A percentile compares a stretch with the other conserved stretches of the same genome.
Evolutionary conservation across 2,113 vertebrate species (phyloP).

Genomic region (Chinchilla lanigera): DNA sequence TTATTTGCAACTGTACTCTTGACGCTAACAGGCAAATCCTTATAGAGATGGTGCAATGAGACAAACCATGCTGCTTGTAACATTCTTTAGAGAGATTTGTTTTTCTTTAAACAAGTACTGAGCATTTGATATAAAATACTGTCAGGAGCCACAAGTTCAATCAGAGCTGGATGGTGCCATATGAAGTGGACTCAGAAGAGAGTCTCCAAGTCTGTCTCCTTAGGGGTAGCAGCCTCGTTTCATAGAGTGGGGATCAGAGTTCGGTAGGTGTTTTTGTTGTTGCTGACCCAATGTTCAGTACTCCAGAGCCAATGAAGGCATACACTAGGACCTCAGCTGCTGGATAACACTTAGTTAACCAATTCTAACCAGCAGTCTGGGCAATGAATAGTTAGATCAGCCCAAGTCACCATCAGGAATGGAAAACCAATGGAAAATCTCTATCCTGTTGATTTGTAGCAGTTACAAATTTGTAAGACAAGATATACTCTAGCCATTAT

Average conservation of each 20-base stretch:
- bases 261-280: not conserved
- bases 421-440: constrained; percentile 47
- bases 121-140: not conserved
- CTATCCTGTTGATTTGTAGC: not conserved
- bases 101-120: not conserved
- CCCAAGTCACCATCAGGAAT: not conserved
- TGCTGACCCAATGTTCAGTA: not conserved
- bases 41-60: constrained; percentile 10
- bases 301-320: not conserved
- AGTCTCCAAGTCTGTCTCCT: not conserved
- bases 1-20: not conserved
- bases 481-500: not conserved
- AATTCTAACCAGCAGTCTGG: not conserved
- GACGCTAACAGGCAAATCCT: constrained; percentile 31
- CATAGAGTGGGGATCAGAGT: not conserved
- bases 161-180: not conserved
- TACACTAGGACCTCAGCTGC: not conserved
- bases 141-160: not conserved
- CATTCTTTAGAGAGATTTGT: not conserved
- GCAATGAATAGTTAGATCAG: not conserved
- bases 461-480: not conserved
- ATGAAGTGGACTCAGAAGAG: not conserved
- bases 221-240: not conserved
- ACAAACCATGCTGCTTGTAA: constrained; percentile 20
- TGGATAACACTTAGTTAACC: not conserved